Conservation (phyloP, 2,113 vertebrate genomes). For the Ondatra zibethicus region DNA sequence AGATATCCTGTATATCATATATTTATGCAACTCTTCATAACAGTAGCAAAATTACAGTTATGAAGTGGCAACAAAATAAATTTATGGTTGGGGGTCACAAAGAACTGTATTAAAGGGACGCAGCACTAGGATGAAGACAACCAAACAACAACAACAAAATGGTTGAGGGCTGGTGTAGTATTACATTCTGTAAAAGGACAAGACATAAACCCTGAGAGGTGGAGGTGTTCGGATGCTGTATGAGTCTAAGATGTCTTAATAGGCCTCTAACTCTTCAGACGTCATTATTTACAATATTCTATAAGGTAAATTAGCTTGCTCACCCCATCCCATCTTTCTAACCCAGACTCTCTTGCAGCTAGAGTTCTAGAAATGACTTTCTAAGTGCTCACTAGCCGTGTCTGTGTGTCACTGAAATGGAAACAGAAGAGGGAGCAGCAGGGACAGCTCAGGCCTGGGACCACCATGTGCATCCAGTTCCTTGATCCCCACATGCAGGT, state of each 20-base stretch:
- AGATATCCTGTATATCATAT: background rate
- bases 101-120: background rate
- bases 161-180: background rate
- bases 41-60: background rate
- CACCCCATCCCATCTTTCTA: background rate
- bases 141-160: background rate
- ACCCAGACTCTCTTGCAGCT: background rate
- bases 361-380: background rate
- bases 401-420: background rate
- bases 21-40: background rate
- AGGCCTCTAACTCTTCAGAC: background rate
- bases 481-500: background rate
- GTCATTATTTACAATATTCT: background rate
- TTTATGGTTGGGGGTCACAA: background rate
- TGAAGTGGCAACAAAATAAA: background rate
- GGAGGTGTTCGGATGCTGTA: background rate
- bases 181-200: background rate
- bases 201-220: background rate
- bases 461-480: accelerated
- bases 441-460: background rate
- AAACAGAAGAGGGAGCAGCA: accelerated
- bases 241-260: background rate
- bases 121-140: background rate
- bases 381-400: background rate
- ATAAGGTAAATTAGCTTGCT: background rate